Evolutionary conservation across 37 sponge, comb jelly and placozoan genomes (phyloP).

Genomic region (Haliclona indistincta): DNA sequence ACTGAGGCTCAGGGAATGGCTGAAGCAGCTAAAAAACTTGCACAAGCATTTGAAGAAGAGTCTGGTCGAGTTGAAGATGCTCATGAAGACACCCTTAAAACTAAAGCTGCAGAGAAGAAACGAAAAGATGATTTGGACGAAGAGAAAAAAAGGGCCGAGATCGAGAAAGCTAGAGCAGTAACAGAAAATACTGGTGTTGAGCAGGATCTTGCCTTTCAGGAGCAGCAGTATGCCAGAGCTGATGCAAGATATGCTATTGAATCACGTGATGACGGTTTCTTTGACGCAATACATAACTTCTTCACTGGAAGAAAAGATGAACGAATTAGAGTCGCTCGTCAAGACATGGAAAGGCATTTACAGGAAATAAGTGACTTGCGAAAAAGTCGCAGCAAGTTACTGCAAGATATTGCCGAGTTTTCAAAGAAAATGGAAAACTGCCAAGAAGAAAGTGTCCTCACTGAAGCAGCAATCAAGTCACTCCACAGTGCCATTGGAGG

Average conservation of each 20-base stretch:
- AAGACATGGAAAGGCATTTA: constrained; percentile 3
- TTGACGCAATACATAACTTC: no score
- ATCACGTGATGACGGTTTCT: no score
- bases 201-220: background rate
- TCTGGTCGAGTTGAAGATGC: background rate
- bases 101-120: background rate
- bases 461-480: constrained; percentile 21
- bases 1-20: constrained; percentile 39
- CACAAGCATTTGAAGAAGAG: constrained; percentile 7
- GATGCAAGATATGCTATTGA: no score
- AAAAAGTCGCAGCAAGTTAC: background rate
- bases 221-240: no score
- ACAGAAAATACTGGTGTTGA: background rate
- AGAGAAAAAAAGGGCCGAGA: background rate
- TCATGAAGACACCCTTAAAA: background rate
- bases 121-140: background rate
- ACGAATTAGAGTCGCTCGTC: no score
- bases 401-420: constrained; percentile 20
- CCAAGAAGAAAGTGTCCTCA: background rate
- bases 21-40: constrained; percentile 26
- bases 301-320: no score
- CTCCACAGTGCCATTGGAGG: constrained; percentile 26
- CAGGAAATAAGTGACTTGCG: constrained; percentile 1
- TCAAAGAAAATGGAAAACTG: constrained; percentile 15
- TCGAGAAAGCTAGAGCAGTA: background rate